Evolutionary conservation across 2,797 vertebrate genomes (phyloP), one percentile per base, ranked within the genome.

Genomic region (Phoebastria nigripes): DNA sequence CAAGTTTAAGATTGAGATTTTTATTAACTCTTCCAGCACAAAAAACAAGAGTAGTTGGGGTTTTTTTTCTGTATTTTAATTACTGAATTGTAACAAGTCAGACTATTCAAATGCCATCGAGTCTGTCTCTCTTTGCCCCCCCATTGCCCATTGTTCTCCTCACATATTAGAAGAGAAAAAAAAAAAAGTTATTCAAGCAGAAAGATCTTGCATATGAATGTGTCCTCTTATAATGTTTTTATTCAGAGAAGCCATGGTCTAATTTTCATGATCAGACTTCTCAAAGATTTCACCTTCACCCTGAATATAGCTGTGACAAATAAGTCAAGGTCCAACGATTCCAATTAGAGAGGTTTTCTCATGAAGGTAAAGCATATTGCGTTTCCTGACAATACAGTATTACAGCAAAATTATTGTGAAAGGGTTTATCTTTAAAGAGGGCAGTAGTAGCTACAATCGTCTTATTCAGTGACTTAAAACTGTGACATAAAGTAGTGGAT

Each of bases 261-360:
- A 97, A 95, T 97, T 96, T 97, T 95, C 73, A 94, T 37, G 39
- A 96, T 94, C 78, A 95, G 82, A 69, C 66, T 93, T 97, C 94
- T 97, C 90, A 92, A 94, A 97, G 88, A 96, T 96, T 97, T 97
- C 84, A 96, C 96, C 90, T 96, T 98, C 89, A 92, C 94, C 91
- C 90, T 95, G 83, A 97, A 96, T 94, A 82, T 61, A 96, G 93
- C 90, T 92, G 89, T 97, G 97, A 97, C 94, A 97, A 97, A 95
- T 79, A 58, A 94, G 97, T 97, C 95, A 98, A 95, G 98, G 97
- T 98, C 96, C 95, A 97, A 37, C 2, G 84, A 97, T 98, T 98
- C 98, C 97, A 98, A 98, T 98, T 98, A 98, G 96, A 97, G 90
- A 83, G 77, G 89, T 95, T 98, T 97, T 97, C 96, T 96, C 74